Base-by-base conservation (phyloP, 2,888 invertebrate species). In the Volucella inanis region DNA sequence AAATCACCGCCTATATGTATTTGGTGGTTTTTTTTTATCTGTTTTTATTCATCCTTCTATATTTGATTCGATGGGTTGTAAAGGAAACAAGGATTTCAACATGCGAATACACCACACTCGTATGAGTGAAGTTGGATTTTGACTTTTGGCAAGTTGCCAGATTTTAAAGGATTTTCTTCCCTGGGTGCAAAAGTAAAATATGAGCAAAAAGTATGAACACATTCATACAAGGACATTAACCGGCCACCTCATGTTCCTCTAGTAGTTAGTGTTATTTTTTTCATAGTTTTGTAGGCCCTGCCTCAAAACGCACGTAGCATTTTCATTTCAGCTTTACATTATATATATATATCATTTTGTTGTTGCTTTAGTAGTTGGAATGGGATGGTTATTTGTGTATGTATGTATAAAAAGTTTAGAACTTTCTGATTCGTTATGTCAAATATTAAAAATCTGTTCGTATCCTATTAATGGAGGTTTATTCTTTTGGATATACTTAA, bases 161-260 rank as follows among this genome's bases (percentile, higher is more conserved):
- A 61, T 76, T 85, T 72, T 68, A 77, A 85, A 81, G 77, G 76
- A 85, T 85, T 77, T 72, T 81, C 81, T 76, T 77, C 76, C 85
- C 81, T 57, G 54, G 55, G 67, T 71, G 76, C 50, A 67, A 67
- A 71, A 80, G 76, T 80, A 76, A 79, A 67, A 64, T 59, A 6
- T 49, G 22, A 15, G 67, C 77, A 38, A 57, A 62, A 79, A 71
- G 67, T 43, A 76, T 80, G 85, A 76, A 81, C 64, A 85, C 59
- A 85, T 81, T 77, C 80, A 80, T 81, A 81, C 85, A 85, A 85
- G 85, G 80, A 81, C 81, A 85, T 85, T 76, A 77, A 76, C 85
- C 85, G 85, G 85, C 72, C 76, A 76, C 61, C 71, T 71, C 65
- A 61, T 68, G 39, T 67, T 77, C 31, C 39, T 15, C 15, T 50